Evolutionary conservation across 92 coral and sea anemone genomes (phyloP), one percentile per base, ranked within the genome.

Genomic region (Palythoa heliodiscus): DNA sequence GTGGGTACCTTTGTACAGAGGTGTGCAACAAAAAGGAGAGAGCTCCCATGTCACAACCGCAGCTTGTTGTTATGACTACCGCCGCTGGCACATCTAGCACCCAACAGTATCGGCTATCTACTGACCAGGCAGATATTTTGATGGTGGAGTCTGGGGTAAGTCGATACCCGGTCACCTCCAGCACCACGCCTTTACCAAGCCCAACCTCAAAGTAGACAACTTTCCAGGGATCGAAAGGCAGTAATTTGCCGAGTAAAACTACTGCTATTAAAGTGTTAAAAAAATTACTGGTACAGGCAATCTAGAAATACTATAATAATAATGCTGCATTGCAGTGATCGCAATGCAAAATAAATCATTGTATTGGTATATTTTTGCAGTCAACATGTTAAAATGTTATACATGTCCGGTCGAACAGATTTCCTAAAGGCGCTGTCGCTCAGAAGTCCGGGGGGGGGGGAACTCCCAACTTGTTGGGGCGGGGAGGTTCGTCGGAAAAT

Each of bases 1-100:
- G 39, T 5, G 84, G 84, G 58, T 80, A 39, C 22, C 84, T 80
- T 2, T 80, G 84, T 50, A 80, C 84, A 0, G 84, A 80, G 84
- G 84, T 80, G 40, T 80, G 74, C 60, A 80, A 80, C 84, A 80
- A 80, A 24, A 80, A 80, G 73, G 38, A 43, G 35, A 64, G 84
- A 24, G 24, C 48, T 48, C 15, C n/a, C 23, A 23, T 3, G 11
- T 23, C 84, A 7, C 84, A 66, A 16, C 60, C 84, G 2, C 84
- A 67, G 15, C 74, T 80, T 22, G 84, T 80, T 4, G 84, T 80
- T 16, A 29, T 80, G 67, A 55, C 22, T 17, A 54, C 66, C 43
- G 20, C 64, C 0, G 3, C 10, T 52, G 66, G 81, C 66, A 9
- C 24, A 20, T 8, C 14, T 17, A 71, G 15, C 20, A 14, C n/a